Evolutionary conservation across 2,113 vertebrate species (phyloP).

Genomic region (Rhinopithecus roxellana): DNA sequence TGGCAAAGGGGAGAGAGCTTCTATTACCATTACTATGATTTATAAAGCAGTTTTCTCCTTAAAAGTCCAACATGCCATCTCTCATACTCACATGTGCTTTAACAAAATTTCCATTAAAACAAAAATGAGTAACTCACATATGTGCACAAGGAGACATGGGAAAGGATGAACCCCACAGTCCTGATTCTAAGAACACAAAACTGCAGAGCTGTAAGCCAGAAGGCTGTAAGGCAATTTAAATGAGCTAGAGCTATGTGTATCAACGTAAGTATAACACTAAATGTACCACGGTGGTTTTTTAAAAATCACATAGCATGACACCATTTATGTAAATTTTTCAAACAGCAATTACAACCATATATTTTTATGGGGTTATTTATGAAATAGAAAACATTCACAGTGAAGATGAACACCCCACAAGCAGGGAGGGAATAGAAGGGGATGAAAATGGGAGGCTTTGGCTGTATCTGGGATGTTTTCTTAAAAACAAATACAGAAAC

Average conservation of each 20-base stretch:
- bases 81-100: not conserved
- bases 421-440: not conserved
- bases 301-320: not conserved
- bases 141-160: accelerated
- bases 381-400: not conserved
- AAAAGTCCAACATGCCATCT: not conserved
- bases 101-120: not conserved
- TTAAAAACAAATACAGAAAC: not conserved
- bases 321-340: not conserved
- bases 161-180: not conserved
- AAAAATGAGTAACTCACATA: not conserved
- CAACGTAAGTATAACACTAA: not conserved
- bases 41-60: not conserved
- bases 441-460: not conserved
- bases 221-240: accelerated
- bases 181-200: not conserved
- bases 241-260: accelerated
- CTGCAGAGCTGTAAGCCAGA: not conserved
- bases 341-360: not conserved
- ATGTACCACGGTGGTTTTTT: not conserved
- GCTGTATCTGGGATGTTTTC: not conserved
- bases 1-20: not conserved
- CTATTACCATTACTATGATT: too few relatives aligned
- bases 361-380: not conserved
- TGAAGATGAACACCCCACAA: not conserved